These are phyloP conservation scores for Tachina fera DNA, from an alignment of 2,888 invertebrate genomes.

Conservation along the genomic window DNA sequence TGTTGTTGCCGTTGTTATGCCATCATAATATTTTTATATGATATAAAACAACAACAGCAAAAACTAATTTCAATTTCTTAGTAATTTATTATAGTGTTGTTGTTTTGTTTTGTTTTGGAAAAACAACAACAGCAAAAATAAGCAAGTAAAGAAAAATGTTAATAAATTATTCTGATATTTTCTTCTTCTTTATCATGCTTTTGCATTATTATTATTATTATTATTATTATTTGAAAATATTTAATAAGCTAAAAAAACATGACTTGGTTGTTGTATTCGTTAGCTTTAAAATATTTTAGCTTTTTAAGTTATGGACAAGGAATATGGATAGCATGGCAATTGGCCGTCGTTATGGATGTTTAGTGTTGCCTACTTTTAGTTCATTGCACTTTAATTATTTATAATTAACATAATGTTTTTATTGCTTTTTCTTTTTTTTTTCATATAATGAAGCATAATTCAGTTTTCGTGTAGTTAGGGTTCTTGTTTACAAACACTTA, in stretches of 20 bases:
- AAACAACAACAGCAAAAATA: slow-evolving; percentile 28
- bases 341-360: slow-evolving; percentile 5
- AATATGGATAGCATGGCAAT: slow-evolving; percentile 25
- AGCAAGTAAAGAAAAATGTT: slow-evolving; percentile 44
- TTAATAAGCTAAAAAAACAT: slow-evolving; percentile 46
- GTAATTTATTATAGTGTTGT: slow-evolving; percentile 46
- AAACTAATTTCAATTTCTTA: slow-evolving; percentile 55
- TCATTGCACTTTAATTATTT: slow-evolving; percentile 71
- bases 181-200: slow-evolving; percentile 32
- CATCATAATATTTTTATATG: slow-evolving; percentile 41
- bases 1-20: slow-evolving; percentile 47
- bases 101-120: slow-evolving; percentile 22
- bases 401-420: slow-evolving; percentile 58
- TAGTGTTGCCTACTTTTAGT: slow-evolving; percentile 67
- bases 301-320: slow-evolving; percentile 7
- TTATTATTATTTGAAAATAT: slow-evolving; percentile 45
- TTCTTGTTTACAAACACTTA: background rate
- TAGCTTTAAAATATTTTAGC: slow-evolving; percentile 12
- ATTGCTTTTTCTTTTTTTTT: slow-evolving; percentile 24
- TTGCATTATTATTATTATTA: slow-evolving; percentile 27
- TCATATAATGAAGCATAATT: slow-evolving; percentile 26
- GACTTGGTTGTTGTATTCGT: slow-evolving; percentile 21
- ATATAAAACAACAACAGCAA: slow-evolving; percentile 28
- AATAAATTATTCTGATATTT: slow-evolving; percentile 60
- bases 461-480: background rate